Conservation (phyloP, 2,113 vertebrate species). For the Donacobius atricapilla region DNA sequence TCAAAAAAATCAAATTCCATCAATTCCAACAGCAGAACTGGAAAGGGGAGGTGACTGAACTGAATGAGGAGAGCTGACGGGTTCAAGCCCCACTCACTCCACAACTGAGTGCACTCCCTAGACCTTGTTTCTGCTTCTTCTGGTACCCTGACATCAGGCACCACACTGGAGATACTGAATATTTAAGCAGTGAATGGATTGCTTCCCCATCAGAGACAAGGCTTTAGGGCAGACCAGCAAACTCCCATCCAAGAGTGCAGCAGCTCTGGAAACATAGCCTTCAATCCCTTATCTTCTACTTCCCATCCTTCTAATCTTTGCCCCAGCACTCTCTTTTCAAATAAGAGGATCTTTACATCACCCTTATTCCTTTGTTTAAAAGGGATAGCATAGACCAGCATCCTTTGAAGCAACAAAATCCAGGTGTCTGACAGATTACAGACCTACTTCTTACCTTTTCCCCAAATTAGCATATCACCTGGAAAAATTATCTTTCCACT, state of each 20-base stretch:
- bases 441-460: not conserved
- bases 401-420: not conserved
- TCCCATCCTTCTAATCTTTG: not conserved
- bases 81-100: not conserved
- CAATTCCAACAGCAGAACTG: not conserved
- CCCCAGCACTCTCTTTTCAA: not conserved
- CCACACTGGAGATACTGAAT: not conserved
- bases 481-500: not conserved
- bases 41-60: not conserved
- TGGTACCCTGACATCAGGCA: not conserved
- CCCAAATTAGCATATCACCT: not conserved
- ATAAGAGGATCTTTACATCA: not conserved
- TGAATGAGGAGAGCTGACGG: not conserved
- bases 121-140: not conserved
- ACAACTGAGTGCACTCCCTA: not conserved
- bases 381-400: not conserved
- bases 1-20: not conserved
- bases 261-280: not conserved
- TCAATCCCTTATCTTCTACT: fast-evolving
- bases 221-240: not conserved
- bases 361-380: not conserved
- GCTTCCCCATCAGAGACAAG: not conserved
- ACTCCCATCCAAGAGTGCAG: not conserved
- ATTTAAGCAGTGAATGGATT: not conserved
- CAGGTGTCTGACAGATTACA: not conserved